phyloP scores from a whole-genome alignment of 2,797 vertebrate genomes.

The Xenopus petersii region DNA sequence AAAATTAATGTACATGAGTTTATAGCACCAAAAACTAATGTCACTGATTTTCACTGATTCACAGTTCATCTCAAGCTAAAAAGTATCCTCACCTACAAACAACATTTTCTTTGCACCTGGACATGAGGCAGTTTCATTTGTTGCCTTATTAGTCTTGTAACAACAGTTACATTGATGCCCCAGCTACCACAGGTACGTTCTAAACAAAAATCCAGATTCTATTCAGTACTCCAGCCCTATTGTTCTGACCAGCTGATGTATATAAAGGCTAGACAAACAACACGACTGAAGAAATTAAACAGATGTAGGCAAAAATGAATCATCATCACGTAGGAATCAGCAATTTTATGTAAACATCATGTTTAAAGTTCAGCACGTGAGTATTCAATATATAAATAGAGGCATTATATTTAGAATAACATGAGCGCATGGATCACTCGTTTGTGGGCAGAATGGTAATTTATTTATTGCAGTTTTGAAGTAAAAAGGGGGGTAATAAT shows the following conservation, averaged over 20 bases:
- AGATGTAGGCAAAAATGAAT: slow-evolving; percentile 47
- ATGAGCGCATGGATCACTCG: not conserved
- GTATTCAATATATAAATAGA: slow-evolving; percentile 43
- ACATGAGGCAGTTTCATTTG: too few species aligned
- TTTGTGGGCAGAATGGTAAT: not conserved
- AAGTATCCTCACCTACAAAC: too few species aligned
- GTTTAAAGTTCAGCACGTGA: slow-evolving; percentile 38
- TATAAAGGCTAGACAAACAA: slow-evolving; percentile 42
- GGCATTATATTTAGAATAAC: slow-evolving; percentile 29
- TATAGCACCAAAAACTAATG: too few species aligned
- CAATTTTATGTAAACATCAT: slow-evolving; percentile 35
- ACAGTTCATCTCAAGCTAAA: too few species aligned
- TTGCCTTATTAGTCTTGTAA: too few species aligned
- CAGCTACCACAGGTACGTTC: too few species aligned
- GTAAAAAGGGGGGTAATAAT: not conserved
- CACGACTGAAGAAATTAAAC: slow-evolving; percentile 37
- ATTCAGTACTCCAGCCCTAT: too few species aligned
- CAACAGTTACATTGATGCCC: too few species aligned
- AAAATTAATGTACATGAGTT: too few species aligned
- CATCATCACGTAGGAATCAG: slow-evolving; percentile 30
- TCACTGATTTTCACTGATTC: too few species aligned
- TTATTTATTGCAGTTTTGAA: not conserved
- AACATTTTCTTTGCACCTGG: too few species aligned
- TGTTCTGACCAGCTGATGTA: slow-evolving; percentile 36
- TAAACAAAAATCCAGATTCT: too few species aligned